phyloP scores from a whole-genome alignment of 2,888 invertebrate genomes.

The Dynastes tityus region DNA sequence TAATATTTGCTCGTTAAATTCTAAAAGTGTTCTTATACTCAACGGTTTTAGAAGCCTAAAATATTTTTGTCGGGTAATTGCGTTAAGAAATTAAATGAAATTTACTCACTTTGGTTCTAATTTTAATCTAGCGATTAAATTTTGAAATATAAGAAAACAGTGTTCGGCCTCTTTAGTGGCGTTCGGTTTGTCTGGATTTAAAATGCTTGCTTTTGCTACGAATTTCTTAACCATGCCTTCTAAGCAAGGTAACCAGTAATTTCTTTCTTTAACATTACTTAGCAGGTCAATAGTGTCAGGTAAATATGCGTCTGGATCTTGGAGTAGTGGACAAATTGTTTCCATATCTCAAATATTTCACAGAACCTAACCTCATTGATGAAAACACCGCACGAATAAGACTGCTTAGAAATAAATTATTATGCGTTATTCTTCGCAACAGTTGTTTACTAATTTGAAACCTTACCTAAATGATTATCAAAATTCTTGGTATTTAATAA shows the following conservation, averaged over 20 bases:
- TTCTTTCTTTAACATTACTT: constrained; percentile 87
- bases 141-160: constrained; percentile 88
- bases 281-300: constrained; percentile 95
- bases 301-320: constrained; percentile 84
- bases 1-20: constrained; percentile 93
- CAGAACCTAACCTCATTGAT: constrained; percentile 55
- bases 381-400: constrained; percentile 28
- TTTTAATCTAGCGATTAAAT: constrained; percentile 82
- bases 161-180: constrained; percentile 85
- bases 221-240: constrained; percentile 90
- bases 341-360: constrained; percentile 50
- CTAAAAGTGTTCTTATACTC: constrained; percentile 91
- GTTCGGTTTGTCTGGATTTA: constrained; percentile 83
- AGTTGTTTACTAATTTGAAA: constrained; percentile 34
- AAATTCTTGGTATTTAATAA: constrained; percentile 37
- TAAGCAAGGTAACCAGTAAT: constrained; percentile 95
- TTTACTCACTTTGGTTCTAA: constrained; percentile 85
- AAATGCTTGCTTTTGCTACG: constrained; percentile 85
- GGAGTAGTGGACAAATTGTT: constrained; percentile 82
- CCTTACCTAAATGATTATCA: constrained; percentile 43
- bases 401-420: constrained; percentile 22
- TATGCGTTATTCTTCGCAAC: not conserved
- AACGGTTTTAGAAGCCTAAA: constrained; percentile 76
- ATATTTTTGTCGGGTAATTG: not conserved
- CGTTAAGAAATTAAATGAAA: not conserved